Evolutionary conservation across 2,113 vertebrate genomes (phyloP).

Genomic region (Sisor rabdophorus): DNA sequence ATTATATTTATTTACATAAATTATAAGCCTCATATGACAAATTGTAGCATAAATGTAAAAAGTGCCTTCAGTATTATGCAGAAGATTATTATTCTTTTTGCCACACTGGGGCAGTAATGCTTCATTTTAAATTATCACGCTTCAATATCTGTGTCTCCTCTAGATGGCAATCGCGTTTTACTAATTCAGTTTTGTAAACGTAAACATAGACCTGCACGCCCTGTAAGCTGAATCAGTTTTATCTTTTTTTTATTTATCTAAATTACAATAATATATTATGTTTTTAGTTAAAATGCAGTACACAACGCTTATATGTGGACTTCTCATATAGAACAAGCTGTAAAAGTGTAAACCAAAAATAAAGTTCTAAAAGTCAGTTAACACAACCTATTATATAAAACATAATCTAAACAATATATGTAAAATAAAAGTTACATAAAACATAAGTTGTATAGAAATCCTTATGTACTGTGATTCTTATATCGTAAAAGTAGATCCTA

Average conservation of each 20-base stretch:
- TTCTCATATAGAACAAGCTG: neutral
- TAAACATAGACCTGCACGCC: neutral
- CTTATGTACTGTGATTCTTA: neutral
- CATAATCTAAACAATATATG: neutral
- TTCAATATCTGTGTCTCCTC: neutral
- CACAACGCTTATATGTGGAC: neutral
- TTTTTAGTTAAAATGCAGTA: no score
- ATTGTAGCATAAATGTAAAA: no score
- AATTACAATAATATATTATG: no score
- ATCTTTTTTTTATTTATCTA: neutral
- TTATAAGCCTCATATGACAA: no score
- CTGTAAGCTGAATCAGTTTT: neutral
- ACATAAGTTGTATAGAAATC: neutral
- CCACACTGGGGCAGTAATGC: slow-evolving; percentile 25
- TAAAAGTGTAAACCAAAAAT: neutral
- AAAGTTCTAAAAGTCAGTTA: neutral
- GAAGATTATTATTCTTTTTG: neutral
- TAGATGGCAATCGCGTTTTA: slow-evolving; percentile 26
- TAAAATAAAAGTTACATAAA: neutral
- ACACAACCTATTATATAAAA: neutral
- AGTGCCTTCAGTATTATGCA: neutral
- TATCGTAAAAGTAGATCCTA: neutral
- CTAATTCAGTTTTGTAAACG: neutral
- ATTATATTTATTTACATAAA: no score
- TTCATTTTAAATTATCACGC: neutral